phyloP scores from a whole-genome alignment of 1,140 invertebrate genomes.

The Condylostylus longicornis region DNA sequence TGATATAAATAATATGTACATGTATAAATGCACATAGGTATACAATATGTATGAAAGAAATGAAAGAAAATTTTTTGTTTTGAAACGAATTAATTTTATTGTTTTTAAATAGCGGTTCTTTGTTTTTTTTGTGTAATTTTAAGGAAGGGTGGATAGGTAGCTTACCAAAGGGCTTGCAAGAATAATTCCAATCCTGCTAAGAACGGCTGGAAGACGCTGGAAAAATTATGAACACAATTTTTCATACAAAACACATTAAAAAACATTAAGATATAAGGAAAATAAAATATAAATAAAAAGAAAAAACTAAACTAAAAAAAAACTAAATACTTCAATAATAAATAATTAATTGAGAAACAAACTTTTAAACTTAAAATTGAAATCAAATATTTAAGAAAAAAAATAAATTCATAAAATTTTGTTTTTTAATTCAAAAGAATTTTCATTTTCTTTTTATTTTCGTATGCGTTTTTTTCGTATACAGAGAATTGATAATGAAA shows the following conservation, averaged over 20 bases:
- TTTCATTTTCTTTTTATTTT: too few species aligned
- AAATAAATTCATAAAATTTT: neutral
- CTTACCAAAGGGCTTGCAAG: conserved; percentile 86
- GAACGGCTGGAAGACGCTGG: conserved; percentile 78
- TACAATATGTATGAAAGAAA: too few species aligned
- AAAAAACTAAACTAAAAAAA: conserved; percentile 1
- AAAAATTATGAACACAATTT: conserved; percentile 39
- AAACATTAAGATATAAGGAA: neutral
- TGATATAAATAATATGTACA: too few species aligned
- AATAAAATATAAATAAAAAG: conserved; percentile 2
- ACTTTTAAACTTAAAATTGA: neutral
- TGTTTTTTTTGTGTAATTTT: conserved; percentile 5
- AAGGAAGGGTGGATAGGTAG: conserved; percentile 36
- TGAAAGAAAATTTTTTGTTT: too few species aligned
- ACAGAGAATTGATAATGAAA: too few species aligned
- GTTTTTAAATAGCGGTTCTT: conserved; percentile 4
- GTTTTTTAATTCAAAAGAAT: too few species aligned
- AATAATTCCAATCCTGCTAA: conserved; percentile 84
- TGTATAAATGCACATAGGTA: too few species aligned
- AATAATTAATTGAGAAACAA: neutral
- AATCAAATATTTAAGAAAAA: neutral
- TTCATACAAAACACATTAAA: conserved; percentile 33
- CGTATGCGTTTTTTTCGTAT: too few species aligned
- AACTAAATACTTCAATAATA: conserved; percentile 1
- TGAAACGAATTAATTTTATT: too few species aligned